Conservation (phyloP, 92 coral and sea anemone genomes). For the Heliopora coerulea region DNA sequence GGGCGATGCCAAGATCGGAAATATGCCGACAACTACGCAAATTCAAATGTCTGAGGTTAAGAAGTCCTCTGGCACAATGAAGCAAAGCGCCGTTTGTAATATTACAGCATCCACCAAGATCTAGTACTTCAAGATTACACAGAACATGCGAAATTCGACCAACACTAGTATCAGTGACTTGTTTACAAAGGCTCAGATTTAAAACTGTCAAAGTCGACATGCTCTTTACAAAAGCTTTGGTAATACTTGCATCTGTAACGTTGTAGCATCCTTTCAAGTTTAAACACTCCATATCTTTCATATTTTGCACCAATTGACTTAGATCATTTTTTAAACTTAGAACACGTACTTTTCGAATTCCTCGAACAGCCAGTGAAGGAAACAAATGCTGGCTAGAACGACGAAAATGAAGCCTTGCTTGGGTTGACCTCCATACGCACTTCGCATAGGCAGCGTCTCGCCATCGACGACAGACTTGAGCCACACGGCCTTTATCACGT, state of each 20-base stretch:
- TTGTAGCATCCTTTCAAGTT: slow-evolving; percentile 96
- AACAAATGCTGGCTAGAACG: slow-evolving; percentile 95
- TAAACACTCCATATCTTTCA: slow-evolving; percentile 85
- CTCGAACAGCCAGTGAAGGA: slow-evolving; percentile 98
- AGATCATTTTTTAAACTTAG: slow-evolving; percentile 90
- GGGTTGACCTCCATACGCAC: slow-evolving; percentile 94
- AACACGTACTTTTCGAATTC: slow-evolving; percentile 96
- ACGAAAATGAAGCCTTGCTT: slow-evolving; percentile 96
- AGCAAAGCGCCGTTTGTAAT: slow-evolving; percentile 90
- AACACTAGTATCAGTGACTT: slow-evolving; percentile 95
- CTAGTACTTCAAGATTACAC: slow-evolving; percentile 86
- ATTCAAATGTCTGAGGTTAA: slow-evolving; percentile 80
- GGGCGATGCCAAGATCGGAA: slow-evolving; percentile 96
- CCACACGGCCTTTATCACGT: slow-evolving; percentile 94
- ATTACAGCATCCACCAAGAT: slow-evolving; percentile 98
- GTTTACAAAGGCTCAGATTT: slow-evolving; percentile 99
- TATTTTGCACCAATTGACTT: slow-evolving; percentile 84
- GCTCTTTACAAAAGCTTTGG: slow-evolving; percentile 96
- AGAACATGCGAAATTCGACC: slow-evolving; percentile 88
- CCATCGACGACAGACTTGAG: slow-evolving; percentile 95
- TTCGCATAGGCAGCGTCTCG: slow-evolving; percentile 93
- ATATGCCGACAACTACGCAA: slow-evolving; percentile 98
- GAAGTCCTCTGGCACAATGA: slow-evolving; percentile 92
- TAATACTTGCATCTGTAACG: slow-evolving; percentile 95
- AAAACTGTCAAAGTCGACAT: slow-evolving; percentile 97